Percentiles rank a stretch among this genome's conserved stretches.
Evolutionary conservation across 2,797 vertebrate species (phyloP).

Genomic region (Lagodon rhomboides): DNA sequence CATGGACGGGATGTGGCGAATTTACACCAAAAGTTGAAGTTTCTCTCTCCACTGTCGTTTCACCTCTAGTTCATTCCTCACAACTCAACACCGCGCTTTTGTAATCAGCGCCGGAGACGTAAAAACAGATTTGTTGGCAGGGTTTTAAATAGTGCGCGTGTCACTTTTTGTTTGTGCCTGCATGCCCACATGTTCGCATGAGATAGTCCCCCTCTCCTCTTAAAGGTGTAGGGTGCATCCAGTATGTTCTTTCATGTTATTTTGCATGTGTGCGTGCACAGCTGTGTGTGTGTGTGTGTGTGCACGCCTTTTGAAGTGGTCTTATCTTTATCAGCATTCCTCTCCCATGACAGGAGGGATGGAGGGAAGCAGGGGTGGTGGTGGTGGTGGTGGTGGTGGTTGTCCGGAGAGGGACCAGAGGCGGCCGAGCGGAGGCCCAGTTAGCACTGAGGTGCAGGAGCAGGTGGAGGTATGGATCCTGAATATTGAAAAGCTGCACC

Average conservation of each 20-base stretch:
- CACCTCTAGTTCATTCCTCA: neutral
- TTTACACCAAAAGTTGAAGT: neutral
- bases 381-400: conserved; percentile 47
- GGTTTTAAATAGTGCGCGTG: conserved; percentile 8
- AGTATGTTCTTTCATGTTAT: conserved; percentile 44
- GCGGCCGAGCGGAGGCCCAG: conserved; percentile 32
- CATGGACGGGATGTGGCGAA: neutral
- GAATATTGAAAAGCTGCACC: conserved; percentile 69
- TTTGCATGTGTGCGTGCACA: conserved; percentile 11
- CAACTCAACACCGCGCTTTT: neutral
- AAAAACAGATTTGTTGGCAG: neutral
- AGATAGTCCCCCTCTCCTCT: conserved; percentile 34
- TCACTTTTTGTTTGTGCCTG: conserved; percentile 16
- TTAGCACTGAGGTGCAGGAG: conserved; percentile 56
- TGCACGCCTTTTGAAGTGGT: conserved; percentile 65
- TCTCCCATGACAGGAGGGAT: conserved; percentile 64
- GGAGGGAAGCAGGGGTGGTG: conserved; percentile 51
- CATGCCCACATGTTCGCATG: conserved; percentile 30
- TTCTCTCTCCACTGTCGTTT: neutral
- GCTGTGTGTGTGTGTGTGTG: conserved; percentile 21
- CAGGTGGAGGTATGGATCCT: conserved; percentile 76
- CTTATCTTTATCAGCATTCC: conserved; percentile 77
- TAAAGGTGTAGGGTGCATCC: conserved; percentile 38
- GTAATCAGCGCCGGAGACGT: conserved; percentile 1
- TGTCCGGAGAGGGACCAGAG: conserved; percentile 52